Base-by-base conservation (phyloP, 2,797 vertebrate species). In the Emydoidea blandingii region DNA sequence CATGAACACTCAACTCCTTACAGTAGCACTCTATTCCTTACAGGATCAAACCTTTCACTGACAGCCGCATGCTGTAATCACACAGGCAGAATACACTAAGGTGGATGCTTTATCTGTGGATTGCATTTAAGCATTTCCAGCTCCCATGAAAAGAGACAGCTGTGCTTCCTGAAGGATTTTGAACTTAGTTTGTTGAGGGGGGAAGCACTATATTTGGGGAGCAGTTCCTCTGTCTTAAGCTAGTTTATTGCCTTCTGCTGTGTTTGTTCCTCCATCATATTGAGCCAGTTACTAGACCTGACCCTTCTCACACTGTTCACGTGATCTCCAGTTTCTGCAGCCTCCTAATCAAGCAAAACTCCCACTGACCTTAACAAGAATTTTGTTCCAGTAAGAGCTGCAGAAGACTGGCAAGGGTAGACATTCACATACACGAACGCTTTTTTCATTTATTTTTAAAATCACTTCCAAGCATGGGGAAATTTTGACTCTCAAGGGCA, bases 401-500 rank as follows among this genome's bases (percentile, higher is more conserved):
- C 49, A 96, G 54, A 89, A 93, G 79, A 95, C 50, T 91, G 65
- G 62, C 56, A 91, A 72, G 37, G 92, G 88, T 90, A 68, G 96
- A 97, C 92, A 87, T 92, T 68, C 34, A 81, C 81, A 85, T 59
- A 68, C 56, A 92, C 76, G 12, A 85, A 11, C 10, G 27, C 50
- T 81, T 83, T 5, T 83, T 87, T 54, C 49, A 1, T 37, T 85
- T 37, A 44, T 81, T 19, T 5, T 47, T 50, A 44, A 81, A 57
- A 47, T 9, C 41, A 81, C 97, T 97, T 95, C 57, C 88, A 97
- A 79, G 92, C 93, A 93, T 87, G 92, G 97, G 95, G 96, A 98
- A 94, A 96, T 96, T 96, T 96, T 94, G 97, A 86, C 79, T 97
- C 98, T 97, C 96, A 79, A 16, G 97, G 97, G 97, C 92, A 98